These are phyloP conservation scores for Umimayanthus chanpuru DNA, from an alignment of 92 coral and sea anemone genomes.

Conservation along the genomic window DNA sequence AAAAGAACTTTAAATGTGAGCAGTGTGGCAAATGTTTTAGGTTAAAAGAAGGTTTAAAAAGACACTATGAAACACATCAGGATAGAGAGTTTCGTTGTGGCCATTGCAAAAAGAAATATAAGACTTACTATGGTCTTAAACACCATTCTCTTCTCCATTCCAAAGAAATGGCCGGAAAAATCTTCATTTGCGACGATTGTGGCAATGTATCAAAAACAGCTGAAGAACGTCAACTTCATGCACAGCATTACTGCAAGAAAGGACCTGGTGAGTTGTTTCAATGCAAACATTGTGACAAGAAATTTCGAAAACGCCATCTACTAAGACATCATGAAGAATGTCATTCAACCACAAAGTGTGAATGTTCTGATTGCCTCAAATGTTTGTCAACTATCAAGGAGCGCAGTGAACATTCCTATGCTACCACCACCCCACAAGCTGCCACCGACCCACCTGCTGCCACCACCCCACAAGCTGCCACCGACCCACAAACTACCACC, in stretches of 20 bases:
- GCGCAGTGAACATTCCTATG: not conserved
- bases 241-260: not conserved
- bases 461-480: too few species aligned
- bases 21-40: slow-evolving; percentile 3
- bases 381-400: not conserved
- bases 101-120: not conserved
- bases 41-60: not conserved
- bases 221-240: not conserved
- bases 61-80: not conserved
- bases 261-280: not conserved
- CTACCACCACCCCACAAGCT: not conserved
- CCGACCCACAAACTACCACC: not conserved
- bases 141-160: not conserved
- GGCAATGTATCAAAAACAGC: not conserved
- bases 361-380: not conserved
- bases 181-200: not conserved
- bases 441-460: too few species aligned
- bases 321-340: not conserved
- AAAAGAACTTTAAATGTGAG: not conserved
- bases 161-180: not conserved
- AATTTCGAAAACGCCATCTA: not conserved
- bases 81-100: not conserved
- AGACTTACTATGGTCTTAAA: not conserved
- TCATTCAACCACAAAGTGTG: not conserved
- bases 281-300: not conserved